Conservation (phyloP, 2,797 vertebrate genomes). For the Nyctalus aviator region DNA sequence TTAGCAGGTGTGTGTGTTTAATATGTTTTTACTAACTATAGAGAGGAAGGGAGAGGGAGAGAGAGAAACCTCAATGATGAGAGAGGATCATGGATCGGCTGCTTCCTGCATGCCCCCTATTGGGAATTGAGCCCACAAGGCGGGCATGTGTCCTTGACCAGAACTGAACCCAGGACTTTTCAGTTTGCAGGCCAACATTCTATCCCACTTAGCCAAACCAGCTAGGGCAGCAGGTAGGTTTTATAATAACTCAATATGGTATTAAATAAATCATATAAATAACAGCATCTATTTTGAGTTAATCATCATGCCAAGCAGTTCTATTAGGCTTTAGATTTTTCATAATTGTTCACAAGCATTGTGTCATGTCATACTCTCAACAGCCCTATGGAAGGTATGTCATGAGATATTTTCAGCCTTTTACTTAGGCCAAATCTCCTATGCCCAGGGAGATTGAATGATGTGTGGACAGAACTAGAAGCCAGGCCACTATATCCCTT, state of each 20-base stretch:
- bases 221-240: not conserved
- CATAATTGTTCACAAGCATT: not conserved
- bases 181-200: too few relatives aligned
- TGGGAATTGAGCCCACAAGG: too few relatives aligned
- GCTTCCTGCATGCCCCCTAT: too few relatives aligned
- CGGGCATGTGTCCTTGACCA: too few relatives aligned
- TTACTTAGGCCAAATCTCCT: not conserved
- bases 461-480: not conserved
- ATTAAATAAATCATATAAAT: not conserved
- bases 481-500: not conserved
- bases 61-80: too few relatives aligned
- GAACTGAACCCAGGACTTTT: too few relatives aligned
- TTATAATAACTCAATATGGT: not conserved
- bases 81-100: too few relatives aligned
- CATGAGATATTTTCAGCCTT: too few relatives aligned
- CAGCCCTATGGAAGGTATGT: not conserved
- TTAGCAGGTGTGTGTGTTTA: not conserved
- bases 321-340: not conserved
- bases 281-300: not conserved
- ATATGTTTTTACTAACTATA: too few relatives aligned
- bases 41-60: too few relatives aligned
- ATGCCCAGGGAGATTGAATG: not conserved
- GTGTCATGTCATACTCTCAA: not conserved
- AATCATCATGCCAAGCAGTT: not conserved
- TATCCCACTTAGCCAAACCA: too few relatives aligned